Conservation (phyloP, 2,797 vertebrate species). For the Rallus crepitans region DNA sequence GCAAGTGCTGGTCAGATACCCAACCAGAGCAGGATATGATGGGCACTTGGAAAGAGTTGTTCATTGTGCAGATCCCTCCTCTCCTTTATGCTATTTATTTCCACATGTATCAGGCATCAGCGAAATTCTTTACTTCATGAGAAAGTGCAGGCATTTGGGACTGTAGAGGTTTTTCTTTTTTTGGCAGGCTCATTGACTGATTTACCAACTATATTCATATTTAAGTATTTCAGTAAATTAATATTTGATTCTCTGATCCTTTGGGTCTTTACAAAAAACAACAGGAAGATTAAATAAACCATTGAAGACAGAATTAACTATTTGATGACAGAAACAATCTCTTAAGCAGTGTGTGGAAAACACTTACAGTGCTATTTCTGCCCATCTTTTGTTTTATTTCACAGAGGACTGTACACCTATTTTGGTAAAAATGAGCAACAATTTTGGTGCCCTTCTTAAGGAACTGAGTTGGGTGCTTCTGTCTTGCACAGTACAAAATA, state of each 20-base stretch:
- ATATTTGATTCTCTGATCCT: neutral
- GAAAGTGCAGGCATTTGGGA: neutral
- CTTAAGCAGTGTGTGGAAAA: neutral
- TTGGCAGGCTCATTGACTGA: neutral
- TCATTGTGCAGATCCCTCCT: neutral
- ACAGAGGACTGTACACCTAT: neutral
- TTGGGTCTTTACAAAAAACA: neutral
- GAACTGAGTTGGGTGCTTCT: neutral
- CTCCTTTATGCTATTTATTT: neutral
- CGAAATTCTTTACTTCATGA: neutral
- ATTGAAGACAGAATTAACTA: neutral
- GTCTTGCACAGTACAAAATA: neutral
- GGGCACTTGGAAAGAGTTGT: neutral
- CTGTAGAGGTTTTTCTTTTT: neutral
- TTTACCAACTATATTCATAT: neutral
- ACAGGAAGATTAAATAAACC: neutral
- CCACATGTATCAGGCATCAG: neutral
- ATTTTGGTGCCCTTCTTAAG: neutral
- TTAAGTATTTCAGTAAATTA: neutral
- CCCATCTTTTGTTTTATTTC: neutral
- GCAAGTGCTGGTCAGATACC: neutral
- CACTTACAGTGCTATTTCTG: neutral
- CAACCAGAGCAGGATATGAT: neutral
- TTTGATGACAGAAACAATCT: neutral
- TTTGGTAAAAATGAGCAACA: neutral